Evolutionary conservation across 1,140 invertebrate genomes (phyloP).

Genomic region (Notospermus geniculatus): DNA sequence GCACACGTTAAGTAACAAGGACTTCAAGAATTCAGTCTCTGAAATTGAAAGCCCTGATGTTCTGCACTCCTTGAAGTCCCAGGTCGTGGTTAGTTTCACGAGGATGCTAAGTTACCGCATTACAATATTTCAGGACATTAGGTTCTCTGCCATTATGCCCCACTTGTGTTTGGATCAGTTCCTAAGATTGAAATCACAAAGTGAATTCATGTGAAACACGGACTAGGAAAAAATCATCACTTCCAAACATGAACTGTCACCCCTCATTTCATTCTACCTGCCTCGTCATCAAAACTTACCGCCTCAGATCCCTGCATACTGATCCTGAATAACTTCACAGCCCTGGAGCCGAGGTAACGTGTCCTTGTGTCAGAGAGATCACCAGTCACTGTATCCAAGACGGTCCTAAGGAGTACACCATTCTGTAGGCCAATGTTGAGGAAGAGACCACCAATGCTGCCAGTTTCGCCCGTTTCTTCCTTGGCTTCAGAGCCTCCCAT

Average conservation of each 20-base stretch:
- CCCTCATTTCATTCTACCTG: background rate
- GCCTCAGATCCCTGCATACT: slow-evolving; percentile 93
- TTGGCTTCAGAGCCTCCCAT: slow-evolving; percentile 66
- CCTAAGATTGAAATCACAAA: background rate
- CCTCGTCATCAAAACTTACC: too few species aligned
- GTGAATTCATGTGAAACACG: slow-evolving; percentile 1
- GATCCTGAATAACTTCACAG: slow-evolving; percentile 95
- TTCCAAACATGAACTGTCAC: background rate
- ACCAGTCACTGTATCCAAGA: slow-evolving; percentile 94
- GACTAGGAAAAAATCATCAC: background rate
- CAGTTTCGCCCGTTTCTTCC: slow-evolving; percentile 58
- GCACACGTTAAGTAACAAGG: too few species aligned
- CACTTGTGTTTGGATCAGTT: background rate
- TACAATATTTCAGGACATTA: too few species aligned
- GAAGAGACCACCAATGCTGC: slow-evolving; percentile 69
- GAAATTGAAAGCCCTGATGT: too few species aligned
- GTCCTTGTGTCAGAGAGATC: slow-evolving; percentile 96
- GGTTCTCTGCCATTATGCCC: too few species aligned
- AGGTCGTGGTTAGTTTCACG: too few species aligned
- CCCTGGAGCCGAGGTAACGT: slow-evolving; percentile 88
- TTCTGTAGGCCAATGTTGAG: slow-evolving; percentile 97
- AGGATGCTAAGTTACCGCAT: too few species aligned
- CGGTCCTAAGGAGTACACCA: slow-evolving; percentile 91
- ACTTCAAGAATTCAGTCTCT: too few species aligned
- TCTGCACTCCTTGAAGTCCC: too few species aligned